These are phyloP conservation scores for Semicossyphus pulcher DNA, from an alignment of 2,113 vertebrate species.

Conservation along the genomic window DNA sequence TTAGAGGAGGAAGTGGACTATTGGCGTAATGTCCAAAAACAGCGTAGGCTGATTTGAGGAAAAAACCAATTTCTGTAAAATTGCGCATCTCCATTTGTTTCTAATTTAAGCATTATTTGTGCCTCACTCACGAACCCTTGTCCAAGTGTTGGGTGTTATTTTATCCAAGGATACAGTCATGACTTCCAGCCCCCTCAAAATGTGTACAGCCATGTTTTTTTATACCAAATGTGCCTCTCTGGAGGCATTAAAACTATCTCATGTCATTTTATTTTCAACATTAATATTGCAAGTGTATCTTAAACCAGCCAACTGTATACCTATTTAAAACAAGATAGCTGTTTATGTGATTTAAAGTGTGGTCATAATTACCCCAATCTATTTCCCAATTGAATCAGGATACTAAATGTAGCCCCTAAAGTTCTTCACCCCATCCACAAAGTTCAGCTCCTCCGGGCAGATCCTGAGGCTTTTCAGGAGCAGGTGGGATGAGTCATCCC, in stretches of 20 bases:
- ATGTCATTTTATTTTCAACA: no score
- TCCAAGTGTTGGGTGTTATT: neutral
- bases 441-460: neutral
- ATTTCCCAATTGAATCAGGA: neutral
- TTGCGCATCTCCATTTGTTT: slow-evolving; percentile 2
- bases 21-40: neutral
- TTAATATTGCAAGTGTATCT: no score
- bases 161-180: slow-evolving; percentile 4
- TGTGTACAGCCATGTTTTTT: neutral
- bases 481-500: slow-evolving; percentile 17
- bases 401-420: neutral
- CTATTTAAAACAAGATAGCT: no score
- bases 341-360: neutral
- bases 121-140: no score
- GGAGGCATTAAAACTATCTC: no score
- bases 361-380: neutral
- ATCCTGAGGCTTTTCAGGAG: neutral
- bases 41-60: neutral
- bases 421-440: neutral
- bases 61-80: slow-evolving; percentile 1
- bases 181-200: neutral
- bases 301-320: no score
- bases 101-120: slow-evolving; percentile 8
- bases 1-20: neutral
- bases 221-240: no score